A percentile compares a stretch with the other conserved stretches of the same genome.
Conservation (phyloP, 2,888 invertebrate species). For the Parascotia fuliginaria region DNA sequence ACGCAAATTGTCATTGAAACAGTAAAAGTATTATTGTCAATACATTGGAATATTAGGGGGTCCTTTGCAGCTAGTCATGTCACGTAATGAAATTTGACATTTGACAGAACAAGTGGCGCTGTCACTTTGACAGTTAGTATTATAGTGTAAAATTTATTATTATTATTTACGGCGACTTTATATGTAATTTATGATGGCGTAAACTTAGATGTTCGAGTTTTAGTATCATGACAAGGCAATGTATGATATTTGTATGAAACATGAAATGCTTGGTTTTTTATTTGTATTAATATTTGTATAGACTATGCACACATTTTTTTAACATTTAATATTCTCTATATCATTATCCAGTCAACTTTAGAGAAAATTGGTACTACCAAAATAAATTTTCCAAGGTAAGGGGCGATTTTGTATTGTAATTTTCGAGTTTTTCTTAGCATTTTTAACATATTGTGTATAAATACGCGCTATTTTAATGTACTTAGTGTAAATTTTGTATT, state of each 20-base stretch:
- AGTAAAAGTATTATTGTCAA: constrained; percentile 39
- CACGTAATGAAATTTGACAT: constrained; percentile 65
- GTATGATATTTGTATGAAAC: constrained; percentile 67
- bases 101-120: constrained; percentile 46
- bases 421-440: constrained; percentile 59
- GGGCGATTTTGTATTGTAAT: constrained; percentile 66
- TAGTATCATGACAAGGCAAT: constrained; percentile 81
- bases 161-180: constrained; percentile 51
- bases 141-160: constrained; percentile 50
- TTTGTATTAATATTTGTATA: constrained; percentile 65
- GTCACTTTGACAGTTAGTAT: constrained; percentile 60
- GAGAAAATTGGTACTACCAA: constrained; percentile 30
- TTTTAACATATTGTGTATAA: constrained; percentile 45
- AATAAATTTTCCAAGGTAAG: constrained; percentile 49
- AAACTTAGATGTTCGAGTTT: constrained; percentile 77
- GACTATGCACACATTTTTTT: constrained; percentile 47
- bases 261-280: constrained; percentile 65
- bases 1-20: constrained; percentile 31
- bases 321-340: constrained; percentile 10
- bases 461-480: constrained; percentile 45
- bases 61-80: constrained; percentile 80
- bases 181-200: constrained; percentile 81
- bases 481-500: constrained; percentile 49
- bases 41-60: constrained; percentile 40
- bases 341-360: constrained; percentile 1